Base-by-base conservation (phyloP, 2,113 vertebrate species). In the Chamaetylas fuelleborni region DNA sequence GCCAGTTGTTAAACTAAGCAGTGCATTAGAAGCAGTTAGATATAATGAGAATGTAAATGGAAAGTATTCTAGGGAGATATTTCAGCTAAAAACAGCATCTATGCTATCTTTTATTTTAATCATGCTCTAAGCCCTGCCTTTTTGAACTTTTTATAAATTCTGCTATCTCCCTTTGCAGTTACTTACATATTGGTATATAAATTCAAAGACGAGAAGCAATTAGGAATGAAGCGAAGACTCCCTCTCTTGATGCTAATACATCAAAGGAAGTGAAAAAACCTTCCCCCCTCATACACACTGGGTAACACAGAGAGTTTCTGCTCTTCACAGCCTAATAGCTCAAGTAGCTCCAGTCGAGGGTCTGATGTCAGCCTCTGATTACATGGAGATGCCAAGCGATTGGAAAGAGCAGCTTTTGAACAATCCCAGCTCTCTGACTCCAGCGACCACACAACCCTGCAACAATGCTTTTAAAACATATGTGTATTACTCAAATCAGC, bases 131-230 rank as follows among this genome's bases (percentile, higher is more conserved):
- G 91, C 93, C 89, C 61, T 96, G 92, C 89, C 84, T 93, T 97
- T 96, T 96, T 97, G 91, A 96, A 96, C 92, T 96, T 93, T 86
- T 95, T 93, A 88, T 90, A 94, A 95, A 96, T 96, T 97, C 95
- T 61, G 90, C 92, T 96, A 93, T 97, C 94, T 96, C 92, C 95
- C 88, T 93, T 92, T 96, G 93, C 96, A 96, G 93, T 96, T 88
- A 96, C 94, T 96, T 94, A 95, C 94, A 93, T 90, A 97, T 88
- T 94, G 90, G 93, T 95, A 91, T 93, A 97, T 95, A 97, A 96
- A 97, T 97, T 96, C 92, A 95, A 96, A 66, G 87, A 94, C 12
- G 31, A 94, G n/a, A 72, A 73, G 85, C 91, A 97, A 96, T 92
- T 96, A 93, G 96, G 87, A 96, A 90, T 51, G 90, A 93, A 95